These are phyloP conservation scores for Sitta europaea DNA, from an alignment of 2,113 vertebrate genomes.

Conservation along the genomic window DNA sequence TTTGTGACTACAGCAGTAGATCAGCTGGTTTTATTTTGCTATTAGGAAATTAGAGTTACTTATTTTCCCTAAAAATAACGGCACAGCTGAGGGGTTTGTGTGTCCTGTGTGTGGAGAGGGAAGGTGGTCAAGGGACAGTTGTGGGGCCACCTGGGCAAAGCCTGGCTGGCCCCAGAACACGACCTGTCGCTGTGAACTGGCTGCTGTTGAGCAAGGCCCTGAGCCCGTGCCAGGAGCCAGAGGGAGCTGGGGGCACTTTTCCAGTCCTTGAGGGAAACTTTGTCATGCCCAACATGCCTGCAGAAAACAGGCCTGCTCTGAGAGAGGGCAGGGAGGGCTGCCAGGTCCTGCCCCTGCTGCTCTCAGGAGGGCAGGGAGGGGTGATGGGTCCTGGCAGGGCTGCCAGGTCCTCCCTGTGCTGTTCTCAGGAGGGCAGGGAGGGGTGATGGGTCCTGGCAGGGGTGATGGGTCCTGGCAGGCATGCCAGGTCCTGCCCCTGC, in stretches of 20 bases:
- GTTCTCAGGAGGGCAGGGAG: not conserved
- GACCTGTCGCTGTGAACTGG: not conserved
- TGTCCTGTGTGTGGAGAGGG: not conserved
- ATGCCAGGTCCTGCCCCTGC: not conserved
- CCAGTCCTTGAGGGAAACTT: not conserved
- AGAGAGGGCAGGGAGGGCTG: not conserved
- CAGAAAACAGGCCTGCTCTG: not conserved
- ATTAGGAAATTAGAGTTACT: not conserved
- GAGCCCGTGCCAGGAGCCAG: not conserved
- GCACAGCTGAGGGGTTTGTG: not conserved
- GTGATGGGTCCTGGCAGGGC: not conserved
- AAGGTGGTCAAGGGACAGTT: accelerated
- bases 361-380: not conserved
- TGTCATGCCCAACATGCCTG: accelerated
- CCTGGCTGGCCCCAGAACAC: not conserved
- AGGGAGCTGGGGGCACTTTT: not conserved
- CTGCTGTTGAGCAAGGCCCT: not conserved
- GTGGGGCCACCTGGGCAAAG: too few relatives aligned
- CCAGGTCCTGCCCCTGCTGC: not conserved
- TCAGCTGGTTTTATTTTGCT: not conserved
- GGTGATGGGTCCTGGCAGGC: not conserved
- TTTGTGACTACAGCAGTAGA: not conserved
- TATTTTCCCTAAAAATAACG: not conserved
- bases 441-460: not conserved
- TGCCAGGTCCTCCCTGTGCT: not conserved